A percentile compares a stretch with the other conserved stretches of the same genome.
phyloP scores from a whole-genome alignment of 1,140 invertebrate genomes.

The Zaprionus kolodkinae region DNA sequence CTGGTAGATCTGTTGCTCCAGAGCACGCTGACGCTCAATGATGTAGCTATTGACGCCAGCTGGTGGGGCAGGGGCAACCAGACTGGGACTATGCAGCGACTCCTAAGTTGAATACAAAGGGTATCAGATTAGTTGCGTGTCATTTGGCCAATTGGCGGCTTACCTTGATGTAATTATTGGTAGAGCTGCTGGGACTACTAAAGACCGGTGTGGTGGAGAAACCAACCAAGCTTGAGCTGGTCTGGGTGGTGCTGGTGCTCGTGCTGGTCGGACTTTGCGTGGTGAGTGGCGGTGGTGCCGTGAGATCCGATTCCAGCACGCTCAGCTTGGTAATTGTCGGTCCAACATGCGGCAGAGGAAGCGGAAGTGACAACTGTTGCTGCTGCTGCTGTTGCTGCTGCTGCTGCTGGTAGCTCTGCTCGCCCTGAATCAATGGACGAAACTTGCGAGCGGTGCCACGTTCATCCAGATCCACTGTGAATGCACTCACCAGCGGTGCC shows the following conservation, averaged over 20 bases:
- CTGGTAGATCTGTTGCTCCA: conserved; percentile 89
- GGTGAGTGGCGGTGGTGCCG: conserved; percentile 52
- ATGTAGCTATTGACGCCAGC: conserved; percentile 80
- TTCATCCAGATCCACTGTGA: conserved; percentile 92
- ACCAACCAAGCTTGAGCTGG: conserved; percentile 37
- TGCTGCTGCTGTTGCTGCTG: conserved; percentile 42
- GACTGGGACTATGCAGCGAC: conserved; percentile 32
- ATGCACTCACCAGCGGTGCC: conserved; percentile 91
- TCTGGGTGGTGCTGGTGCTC: conserved; percentile 50
- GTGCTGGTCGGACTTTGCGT: conserved; percentile 66
- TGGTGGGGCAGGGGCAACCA: conserved; percentile 41
- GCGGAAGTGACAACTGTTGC: conserved; percentile 24
- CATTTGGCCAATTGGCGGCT: conserved; percentile 11
- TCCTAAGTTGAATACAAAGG: conserved; percentile 40
- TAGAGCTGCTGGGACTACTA: conserved; percentile 51
- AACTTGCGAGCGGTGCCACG: conserved; percentile 90
- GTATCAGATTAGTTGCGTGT: not conserved
- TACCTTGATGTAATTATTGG: conserved; percentile 64
- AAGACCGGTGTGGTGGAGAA: conserved; percentile 68
- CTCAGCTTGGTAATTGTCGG: conserved; percentile 78
- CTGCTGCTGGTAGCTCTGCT: conserved; percentile 62
- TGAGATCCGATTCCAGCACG: conserved; percentile 67
- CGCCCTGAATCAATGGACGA: conserved; percentile 87
- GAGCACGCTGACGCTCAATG: conserved; percentile 87
- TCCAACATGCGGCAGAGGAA: conserved; percentile 71